Percentiles rank a stretch among this genome's conserved stretches.
phyloP scores from a whole-genome alignment of 2,888 invertebrate species.

The Epistrophella euchroma region DNA sequence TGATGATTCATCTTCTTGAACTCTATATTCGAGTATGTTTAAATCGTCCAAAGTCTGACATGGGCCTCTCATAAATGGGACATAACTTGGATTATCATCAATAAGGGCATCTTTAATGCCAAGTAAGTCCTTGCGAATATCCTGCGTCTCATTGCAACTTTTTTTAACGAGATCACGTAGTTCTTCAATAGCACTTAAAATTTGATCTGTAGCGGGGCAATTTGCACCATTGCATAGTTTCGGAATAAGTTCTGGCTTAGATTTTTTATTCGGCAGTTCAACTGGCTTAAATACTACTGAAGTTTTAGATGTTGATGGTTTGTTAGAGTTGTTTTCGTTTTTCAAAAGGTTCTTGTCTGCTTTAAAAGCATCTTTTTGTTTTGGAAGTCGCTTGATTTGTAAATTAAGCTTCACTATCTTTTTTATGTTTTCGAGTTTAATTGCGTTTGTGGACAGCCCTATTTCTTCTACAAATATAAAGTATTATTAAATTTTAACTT shows the following conservation, averaged over 20 bases:
- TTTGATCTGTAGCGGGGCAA: conserved; percentile 1
- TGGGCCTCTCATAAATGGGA: conserved; percentile 1
- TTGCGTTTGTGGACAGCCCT: background rate
- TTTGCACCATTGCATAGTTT: background rate
- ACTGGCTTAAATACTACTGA: too few relatives aligned
- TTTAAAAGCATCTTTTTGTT: background rate
- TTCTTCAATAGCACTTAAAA: conserved; percentile 4
- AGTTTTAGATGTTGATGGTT: background rate
- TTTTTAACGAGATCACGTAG: background rate
- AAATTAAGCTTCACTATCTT: conserved; percentile 1
- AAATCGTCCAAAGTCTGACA: conserved; percentile 4
- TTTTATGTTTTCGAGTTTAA: background rate
- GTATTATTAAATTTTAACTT: background rate
- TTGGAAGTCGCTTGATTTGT: background rate
- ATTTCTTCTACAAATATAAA: background rate
- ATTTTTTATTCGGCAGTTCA: background rate
- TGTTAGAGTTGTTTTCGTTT: background rate
- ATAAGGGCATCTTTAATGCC: background rate
- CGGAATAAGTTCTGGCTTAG: background rate
- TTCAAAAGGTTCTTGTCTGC: background rate
- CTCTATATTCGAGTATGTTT: background rate
- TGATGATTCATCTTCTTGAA: conserved; percentile 7
- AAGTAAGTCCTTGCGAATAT: conserved; percentile 2
- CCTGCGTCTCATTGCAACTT: background rate
- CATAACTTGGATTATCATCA: background rate